Percentiles rank a stretch among this genome's conserved stretches.
Evolutionary conservation across 1,140 invertebrate species (phyloP).

Genomic region (Parasteatoda tepidariorum): DNA sequence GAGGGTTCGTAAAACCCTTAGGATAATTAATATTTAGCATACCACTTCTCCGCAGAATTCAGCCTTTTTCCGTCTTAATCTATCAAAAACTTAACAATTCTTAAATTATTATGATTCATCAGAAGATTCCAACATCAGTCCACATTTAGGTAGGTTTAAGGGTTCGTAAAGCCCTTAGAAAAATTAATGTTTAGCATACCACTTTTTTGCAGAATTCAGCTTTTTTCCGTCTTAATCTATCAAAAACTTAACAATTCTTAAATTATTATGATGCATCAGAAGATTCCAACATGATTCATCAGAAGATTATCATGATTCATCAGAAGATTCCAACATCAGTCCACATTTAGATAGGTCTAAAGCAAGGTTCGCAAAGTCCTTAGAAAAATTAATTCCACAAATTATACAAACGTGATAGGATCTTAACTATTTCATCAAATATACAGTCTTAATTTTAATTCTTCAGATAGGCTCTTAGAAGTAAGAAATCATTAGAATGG

Average conservation of each 20-base stretch:
- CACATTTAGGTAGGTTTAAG: conserved; percentile 3
- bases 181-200: background rate
- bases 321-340: background rate
- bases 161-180: background rate
- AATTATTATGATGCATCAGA: conserved; percentile 6
- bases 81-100: too few species aligned
- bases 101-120: conserved; percentile 17
- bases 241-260: too few species aligned
- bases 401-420: too few species aligned
- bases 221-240: too few species aligned
- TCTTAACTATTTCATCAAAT: too few species aligned
- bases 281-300: too few species aligned
- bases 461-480: too few species aligned
- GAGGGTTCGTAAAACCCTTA: background rate
- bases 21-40: background rate
- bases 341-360: background rate
- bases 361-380: background rate
- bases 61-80: too few species aligned
- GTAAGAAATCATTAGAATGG: too few species aligned
- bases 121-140: background rate
- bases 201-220: too few species aligned
- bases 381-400: background rate
- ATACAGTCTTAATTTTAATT: too few species aligned
- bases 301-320: conserved; percentile 28
- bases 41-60: too few species aligned